These are phyloP conservation scores for Adelphocoris suturalis DNA, from an alignment of 2,888 invertebrate genomes.

Conservation along the genomic window DNA sequence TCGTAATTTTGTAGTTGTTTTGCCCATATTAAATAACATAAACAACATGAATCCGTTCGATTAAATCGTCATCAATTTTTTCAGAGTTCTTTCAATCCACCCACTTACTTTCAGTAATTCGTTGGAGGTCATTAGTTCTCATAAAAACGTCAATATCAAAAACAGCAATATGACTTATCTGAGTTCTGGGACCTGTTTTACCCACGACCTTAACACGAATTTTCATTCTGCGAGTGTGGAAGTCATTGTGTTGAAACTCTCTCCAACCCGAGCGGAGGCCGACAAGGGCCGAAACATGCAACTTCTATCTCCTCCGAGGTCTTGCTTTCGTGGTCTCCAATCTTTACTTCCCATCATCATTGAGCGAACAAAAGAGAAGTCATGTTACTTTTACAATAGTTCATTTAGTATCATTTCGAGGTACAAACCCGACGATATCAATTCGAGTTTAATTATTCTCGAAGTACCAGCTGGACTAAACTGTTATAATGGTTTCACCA, in stretches of 20 bases:
- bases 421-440: too few relatives aligned
- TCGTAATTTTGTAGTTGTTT: too few relatives aligned
- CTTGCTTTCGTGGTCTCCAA: slow-evolving; percentile 2
- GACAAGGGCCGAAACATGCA: slow-evolving; percentile 45
- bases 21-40: too few relatives aligned
- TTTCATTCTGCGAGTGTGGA: slow-evolving; percentile 50
- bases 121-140: not conserved
- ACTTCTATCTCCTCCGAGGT: slow-evolving; percentile 58
- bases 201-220: slow-evolving; percentile 64
- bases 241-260: slow-evolving; percentile 65
- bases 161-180: not conserved
- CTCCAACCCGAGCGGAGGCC: not conserved
- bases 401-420: too few relatives aligned
- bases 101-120: too few relatives aligned
- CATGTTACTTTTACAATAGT: not conserved
- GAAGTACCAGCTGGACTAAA: too few relatives aligned
- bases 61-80: too few relatives aligned
- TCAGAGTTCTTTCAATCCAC: too few relatives aligned
- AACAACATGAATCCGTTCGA: too few relatives aligned
- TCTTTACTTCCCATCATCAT: slow-evolving; percentile 50
- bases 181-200: slow-evolving; percentile 48
- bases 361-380: not conserved
- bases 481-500: too few relatives aligned
- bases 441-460: too few relatives aligned
- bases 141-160: not conserved